A percentile compares a stretch with the other conserved stretches of the same genome.
phyloP scores from a whole-genome alignment of 1,140 invertebrate species.

The Pseudobourletiella spinata region DNA sequence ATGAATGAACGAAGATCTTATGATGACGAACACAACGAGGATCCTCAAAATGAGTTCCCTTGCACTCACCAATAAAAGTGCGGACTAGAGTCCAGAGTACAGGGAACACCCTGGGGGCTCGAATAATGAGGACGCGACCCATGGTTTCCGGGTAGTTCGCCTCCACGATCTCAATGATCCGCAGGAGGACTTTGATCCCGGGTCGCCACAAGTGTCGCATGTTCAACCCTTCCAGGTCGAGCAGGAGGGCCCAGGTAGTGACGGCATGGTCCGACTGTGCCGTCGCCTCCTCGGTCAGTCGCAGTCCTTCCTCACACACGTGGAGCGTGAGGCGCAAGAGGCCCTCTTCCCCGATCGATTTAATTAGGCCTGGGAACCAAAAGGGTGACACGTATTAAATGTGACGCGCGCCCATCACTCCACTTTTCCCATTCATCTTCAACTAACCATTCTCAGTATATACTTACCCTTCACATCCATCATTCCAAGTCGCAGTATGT shows the following conservation, averaged over 20 bases:
- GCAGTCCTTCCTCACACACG: slow-evolving; percentile 75
- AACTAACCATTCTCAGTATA: too few species aligned
- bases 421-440: too few species aligned
- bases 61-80: slow-evolving; percentile 84
- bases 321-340: slow-evolving; percentile 76
- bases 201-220: slow-evolving; percentile 87
- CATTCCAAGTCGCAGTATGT: slow-evolving; percentile 77
- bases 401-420: too few species aligned
- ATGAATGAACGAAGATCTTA: too few species aligned
- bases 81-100: slow-evolving; percentile 94
- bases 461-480: slow-evolving; percentile 88
- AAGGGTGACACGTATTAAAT: too few species aligned
- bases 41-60: too few species aligned
- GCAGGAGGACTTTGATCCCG: slow-evolving; percentile 55
- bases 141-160: slow-evolving; percentile 95
- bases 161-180: slow-evolving; percentile 91
- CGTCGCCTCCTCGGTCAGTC: slow-evolving; percentile 74
- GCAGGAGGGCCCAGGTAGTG: slow-evolving; percentile 78
- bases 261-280: slow-evolving; percentile 61
- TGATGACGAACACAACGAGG: too few species aligned
- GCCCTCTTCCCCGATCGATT: slow-evolving; percentile 87
- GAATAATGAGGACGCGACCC: slow-evolving; percentile 72
- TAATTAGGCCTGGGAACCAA: slow-evolving; percentile 53
- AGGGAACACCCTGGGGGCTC: slow-evolving; percentile 86
- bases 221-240: slow-evolving; percentile 88